Percentiles rank a stretch among this genome's conserved stretches.
Conservation (phyloP, 2,888 invertebrate genomes). For the Xylophagus ater region DNA sequence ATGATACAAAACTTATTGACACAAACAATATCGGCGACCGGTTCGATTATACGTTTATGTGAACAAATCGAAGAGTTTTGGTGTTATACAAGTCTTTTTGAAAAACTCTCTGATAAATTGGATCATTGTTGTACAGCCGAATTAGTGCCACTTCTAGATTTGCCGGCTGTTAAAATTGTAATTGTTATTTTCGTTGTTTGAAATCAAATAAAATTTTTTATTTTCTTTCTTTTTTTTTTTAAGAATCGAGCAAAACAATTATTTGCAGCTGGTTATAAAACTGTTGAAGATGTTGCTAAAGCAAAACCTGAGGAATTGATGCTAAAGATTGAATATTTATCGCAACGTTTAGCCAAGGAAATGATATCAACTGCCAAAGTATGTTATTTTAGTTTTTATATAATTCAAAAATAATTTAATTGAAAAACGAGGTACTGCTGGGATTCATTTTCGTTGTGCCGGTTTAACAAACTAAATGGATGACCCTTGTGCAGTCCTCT, state of each 20-base stretch:
- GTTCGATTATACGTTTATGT: conserved; percentile 68
- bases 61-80: conserved; percentile 70
- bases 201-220: background rate
- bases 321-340: conserved; percentile 56
- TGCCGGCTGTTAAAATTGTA: conserved; percentile 79
- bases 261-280: conserved; percentile 69
- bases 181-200: conserved; percentile 15
- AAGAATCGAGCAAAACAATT: conserved; percentile 74
- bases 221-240: conserved; percentile 27
- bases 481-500: no score
- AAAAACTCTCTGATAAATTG: conserved; percentile 59
- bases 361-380: conserved; percentile 77
- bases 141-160: conserved; percentile 69
- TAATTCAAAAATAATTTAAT: no score
- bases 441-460: no score
- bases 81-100: conserved; percentile 67
- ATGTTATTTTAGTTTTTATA: no score
- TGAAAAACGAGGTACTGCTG: no score
- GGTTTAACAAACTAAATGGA: no score
- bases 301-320: conserved; percentile 53
- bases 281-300: conserved; percentile 63
- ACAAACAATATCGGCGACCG: conserved; percentile 59
- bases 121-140: conserved; percentile 73
- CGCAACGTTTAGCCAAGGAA: conserved; percentile 60
- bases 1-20: conserved; percentile 65